These are phyloP conservation scores for Pristionchus maxplancki DNA, from an alignment of 2,888 invertebrate genomes.

Conservation along the genomic window DNA sequence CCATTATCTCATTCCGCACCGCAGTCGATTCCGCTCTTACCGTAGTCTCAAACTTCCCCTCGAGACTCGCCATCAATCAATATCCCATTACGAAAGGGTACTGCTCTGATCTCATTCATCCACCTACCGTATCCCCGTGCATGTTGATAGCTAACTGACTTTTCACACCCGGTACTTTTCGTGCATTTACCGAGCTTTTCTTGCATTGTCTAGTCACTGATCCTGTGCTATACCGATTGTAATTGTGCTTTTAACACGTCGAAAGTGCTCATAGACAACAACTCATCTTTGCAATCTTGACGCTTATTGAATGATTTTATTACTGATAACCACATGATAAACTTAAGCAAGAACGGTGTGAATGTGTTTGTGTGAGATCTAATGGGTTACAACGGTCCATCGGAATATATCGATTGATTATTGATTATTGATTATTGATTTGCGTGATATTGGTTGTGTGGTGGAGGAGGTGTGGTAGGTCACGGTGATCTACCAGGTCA, in stretches of 20 bases:
- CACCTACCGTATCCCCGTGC: neutral
- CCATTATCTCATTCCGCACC: neutral
- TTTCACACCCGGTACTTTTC: neutral
- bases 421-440: neutral
- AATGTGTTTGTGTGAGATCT: constrained; percentile 35
- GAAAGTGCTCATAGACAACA: neutral
- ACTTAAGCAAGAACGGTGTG: constrained; percentile 12
- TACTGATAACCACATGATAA: constrained; percentile 15
- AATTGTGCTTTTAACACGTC: neutral
- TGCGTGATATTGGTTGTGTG: neutral
- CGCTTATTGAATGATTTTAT: too few species aligned
- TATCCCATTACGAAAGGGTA: neutral
- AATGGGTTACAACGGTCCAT: constrained; percentile 24
- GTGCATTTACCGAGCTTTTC: constrained; percentile 34
- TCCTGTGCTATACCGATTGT: constrained; percentile 2
- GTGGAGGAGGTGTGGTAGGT: neutral
- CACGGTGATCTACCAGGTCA: neutral
- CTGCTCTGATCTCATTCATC: neutral
- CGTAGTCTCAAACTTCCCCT: neutral
- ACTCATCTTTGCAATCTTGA: neutral
- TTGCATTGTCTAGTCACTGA: neutral
- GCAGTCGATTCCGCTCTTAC: neutral
- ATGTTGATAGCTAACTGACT: constrained; percentile 27
- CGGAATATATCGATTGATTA: constrained; percentile 12
- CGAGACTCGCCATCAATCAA: neutral